Evolutionary conservation across 2,797 vertebrate genomes (phyloP).

Genomic region (Pachyuromys duprasi): DNA sequence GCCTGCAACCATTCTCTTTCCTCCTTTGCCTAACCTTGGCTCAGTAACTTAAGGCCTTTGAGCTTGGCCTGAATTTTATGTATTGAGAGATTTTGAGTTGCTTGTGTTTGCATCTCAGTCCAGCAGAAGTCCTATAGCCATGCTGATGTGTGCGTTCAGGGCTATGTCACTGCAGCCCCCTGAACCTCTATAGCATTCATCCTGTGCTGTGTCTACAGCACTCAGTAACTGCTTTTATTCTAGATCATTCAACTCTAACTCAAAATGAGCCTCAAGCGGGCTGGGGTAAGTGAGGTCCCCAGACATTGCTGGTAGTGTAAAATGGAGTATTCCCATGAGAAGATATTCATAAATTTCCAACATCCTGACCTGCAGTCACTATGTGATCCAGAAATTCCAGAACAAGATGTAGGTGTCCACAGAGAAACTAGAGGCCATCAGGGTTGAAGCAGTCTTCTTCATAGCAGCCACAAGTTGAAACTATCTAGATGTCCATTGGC

Average conservation of each 20-base stretch:
- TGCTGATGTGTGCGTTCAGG: neutral
- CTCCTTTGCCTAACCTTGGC: neutral
- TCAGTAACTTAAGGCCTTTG: neutral
- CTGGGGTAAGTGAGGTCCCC: neutral
- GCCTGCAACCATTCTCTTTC: neutral
- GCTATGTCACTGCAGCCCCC: neutral
- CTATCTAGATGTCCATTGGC: rapidly evolving
- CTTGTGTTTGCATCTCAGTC: neutral
- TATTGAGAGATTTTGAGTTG: neutral
- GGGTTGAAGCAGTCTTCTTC: neutral
- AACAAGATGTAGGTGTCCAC: neutral
- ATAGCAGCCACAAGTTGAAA: neutral
- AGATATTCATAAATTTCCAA: too few relatives aligned
- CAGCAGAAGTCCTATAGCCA: neutral
- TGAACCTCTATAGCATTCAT: neutral
- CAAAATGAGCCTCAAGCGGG: too few relatives aligned
- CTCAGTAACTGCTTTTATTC: neutral
- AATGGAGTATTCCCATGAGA: neutral
- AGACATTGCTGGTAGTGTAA: neutral
- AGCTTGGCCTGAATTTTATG: neutral
- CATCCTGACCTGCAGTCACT: neutral
- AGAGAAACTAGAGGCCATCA: neutral
- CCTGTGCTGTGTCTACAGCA: neutral
- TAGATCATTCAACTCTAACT: too few relatives aligned
- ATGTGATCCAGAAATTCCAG: neutral